Evolutionary conservation across 2,797 vertebrate species (phyloP), one percentile per base, ranked within the genome.

Genomic region (Pseudochirops corinnae): DNA sequence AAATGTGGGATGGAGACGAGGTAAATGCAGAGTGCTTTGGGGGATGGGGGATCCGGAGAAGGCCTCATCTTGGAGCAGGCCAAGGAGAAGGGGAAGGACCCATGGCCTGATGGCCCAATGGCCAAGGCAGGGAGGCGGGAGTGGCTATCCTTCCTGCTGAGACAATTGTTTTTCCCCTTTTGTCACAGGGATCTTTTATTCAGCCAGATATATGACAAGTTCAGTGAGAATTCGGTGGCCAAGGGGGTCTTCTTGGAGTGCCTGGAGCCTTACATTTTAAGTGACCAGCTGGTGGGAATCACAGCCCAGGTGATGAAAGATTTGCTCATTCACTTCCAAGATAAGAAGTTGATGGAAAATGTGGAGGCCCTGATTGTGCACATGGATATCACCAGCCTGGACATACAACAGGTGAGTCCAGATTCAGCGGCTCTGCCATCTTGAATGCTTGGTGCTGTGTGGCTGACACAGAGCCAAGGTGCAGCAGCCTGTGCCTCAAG

Each of bases 331-430:
- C 99, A 99, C 98, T 99, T 99, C 98, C 99, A 99, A 98, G 99
- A 99, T 97, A 99, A 99, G 13, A 99, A 99, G 46, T 99, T 99
- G 98, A 99, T 99, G 99, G 99, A 99, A 95, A 99, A 99, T 53
- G 98, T 99, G 97, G 99, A 99, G 98, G 99, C 99, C 96, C 99
- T 99, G 95, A 99, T 99, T 94, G 99, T 99, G 24, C 99, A 99
- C 96, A 99, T 99, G 99, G 99, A 99, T 97, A 99, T 99, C 97
- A 99, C 99, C 95, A 99, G 99, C 96, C 99, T 99, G 93, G 99
- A 99, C 97, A 99, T 99, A 96, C 99, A 99, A 92, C 99, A 99
- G 99, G 99, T 99, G 62, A 98, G 98, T 96, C 93, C 33, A 4
- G 5, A 18, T 67, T 16, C 31, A 4, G 11, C 13, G 1, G 33